phyloP scores from a whole-genome alignment of 2,113 vertebrate species.

The Charadrius vociferus region DNA sequence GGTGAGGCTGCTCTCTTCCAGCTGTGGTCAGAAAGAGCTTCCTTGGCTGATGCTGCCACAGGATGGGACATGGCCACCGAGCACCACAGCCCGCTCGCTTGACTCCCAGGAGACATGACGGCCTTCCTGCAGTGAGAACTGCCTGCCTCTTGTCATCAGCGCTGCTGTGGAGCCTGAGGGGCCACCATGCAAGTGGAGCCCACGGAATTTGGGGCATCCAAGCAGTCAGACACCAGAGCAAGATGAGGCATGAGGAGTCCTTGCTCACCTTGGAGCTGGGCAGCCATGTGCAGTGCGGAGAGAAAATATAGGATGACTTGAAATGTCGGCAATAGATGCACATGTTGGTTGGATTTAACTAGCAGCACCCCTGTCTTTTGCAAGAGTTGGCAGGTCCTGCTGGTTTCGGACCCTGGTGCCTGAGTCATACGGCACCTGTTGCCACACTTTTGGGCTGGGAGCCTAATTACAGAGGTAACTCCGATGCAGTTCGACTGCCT shows the following conservation, averaged over 20 bases:
- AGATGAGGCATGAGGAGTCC: not conserved
- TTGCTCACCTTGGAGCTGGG: not conserved
- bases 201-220: not conserved
- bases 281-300: not conserved
- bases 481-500: rapidly evolving
- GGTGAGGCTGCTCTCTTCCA: not conserved
- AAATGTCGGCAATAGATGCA: rapidly evolving
- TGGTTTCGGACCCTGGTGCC: not conserved
- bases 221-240: not conserved
- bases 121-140: not conserved
- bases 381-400: not conserved
- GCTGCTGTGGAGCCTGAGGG: not conserved
- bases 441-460: rapidly evolving
- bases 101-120: not conserved
- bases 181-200: not conserved
- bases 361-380: not conserved
- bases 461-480: not conserved
- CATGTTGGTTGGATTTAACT: not conserved
- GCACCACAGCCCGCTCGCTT: rapidly evolving
- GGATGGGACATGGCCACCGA: rapidly evolving
- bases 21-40: not conserved
- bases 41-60: not conserved
- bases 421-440: not conserved
- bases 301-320: not conserved
- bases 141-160: not conserved